Evolutionary conservation across 2,888 invertebrate species (phyloP), one percentile per base, ranked within the genome.

Genomic region (Macaria notata): DNA sequence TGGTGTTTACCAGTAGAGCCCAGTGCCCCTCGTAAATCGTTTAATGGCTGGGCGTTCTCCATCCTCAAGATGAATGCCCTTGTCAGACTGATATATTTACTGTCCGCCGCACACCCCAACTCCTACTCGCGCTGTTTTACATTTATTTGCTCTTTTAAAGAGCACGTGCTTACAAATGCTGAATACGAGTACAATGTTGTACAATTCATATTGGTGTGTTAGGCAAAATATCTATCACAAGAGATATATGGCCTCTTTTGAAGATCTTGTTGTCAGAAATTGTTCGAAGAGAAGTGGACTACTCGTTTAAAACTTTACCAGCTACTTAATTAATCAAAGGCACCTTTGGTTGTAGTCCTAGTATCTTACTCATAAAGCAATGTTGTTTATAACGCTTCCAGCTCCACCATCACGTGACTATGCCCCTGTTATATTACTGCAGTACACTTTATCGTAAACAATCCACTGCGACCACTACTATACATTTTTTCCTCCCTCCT

Each of bases 31-130:
- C 89, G 86, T 90, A 88, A 90, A 90, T 90, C 90, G 86, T 84
- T 86, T 86, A 86, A 88, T 86, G 88, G 87, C 83, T 86, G 83
- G 86, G 86, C 86, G 86, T 84, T 81, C 81, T 81, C 81, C 82
- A 82, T 85, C 83, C 83, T 85, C 76, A 84, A 88, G 89, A 90
- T 84, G 83, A 83, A 90, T 90, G 86, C 81, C 79, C 85, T 80
- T 83, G 84, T 85, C 87, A 75, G 81, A 46, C 83, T 87, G 87
- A 89, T 86, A 85, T 88, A 89, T 89, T 84, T 86, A 86, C 87
- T 84, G 84, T 80, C 84, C 79, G 81, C 80, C 76, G 79, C 83
- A 83, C 81, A 75, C 78, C 74, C 76, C 72, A 70, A 68, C 74
- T 69, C 71, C 71, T 49, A 45, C 70, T 72, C 72, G 70, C 72